Base-by-base conservation (phyloP, 1,140 invertebrate genomes). In the Olivierus martensii region DNA sequence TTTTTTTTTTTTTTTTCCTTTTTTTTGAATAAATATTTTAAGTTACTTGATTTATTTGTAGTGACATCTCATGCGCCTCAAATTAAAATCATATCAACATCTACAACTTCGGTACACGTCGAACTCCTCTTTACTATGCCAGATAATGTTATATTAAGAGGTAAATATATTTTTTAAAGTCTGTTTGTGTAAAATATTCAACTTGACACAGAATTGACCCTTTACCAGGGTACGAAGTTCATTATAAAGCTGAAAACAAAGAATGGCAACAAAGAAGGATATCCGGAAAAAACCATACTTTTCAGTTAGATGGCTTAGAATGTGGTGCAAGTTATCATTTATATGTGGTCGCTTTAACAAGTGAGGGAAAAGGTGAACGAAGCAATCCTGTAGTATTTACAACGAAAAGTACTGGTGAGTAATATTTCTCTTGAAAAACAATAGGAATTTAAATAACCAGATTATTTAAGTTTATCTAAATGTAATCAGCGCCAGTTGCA, bases 321-420 rank as follows among this genome's bases (percentile, higher is more conserved):
- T 93, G 89, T 69, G 91, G 84, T 64, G 90, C 87, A 51, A 81
- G 84, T 73, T 95, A 85, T 73, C 87, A 91, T 66, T 78, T 92
- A 44, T 90, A 89, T 67, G 87, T 88, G 12, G 59, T 57, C 17
- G 52, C 52, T 39, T 37, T 49, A 35, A 58, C 50, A 7, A 58
- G 45, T 38, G 52, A 55, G 47, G 46, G 48, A 46, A 60, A 51
- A 42, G 55, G 55, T 15, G 44, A 49, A 28, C 45, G 56, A 45
- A 58, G 54, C 43, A 55, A 57, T 18, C 52, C 52, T 4, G 41
- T 61, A 15, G 49, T 55, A 14, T 61, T 61, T 36, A 49, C 49
- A 44, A 61, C 59, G n/a, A 49, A 56, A 57, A 57, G 59, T 17
- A 46, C 51, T 19, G 57, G 57, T 59, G 44, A 50, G 51, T 34